Base-by-base conservation (phyloP, 2,113 vertebrate genomes). In the Aythya baeri region DNA sequence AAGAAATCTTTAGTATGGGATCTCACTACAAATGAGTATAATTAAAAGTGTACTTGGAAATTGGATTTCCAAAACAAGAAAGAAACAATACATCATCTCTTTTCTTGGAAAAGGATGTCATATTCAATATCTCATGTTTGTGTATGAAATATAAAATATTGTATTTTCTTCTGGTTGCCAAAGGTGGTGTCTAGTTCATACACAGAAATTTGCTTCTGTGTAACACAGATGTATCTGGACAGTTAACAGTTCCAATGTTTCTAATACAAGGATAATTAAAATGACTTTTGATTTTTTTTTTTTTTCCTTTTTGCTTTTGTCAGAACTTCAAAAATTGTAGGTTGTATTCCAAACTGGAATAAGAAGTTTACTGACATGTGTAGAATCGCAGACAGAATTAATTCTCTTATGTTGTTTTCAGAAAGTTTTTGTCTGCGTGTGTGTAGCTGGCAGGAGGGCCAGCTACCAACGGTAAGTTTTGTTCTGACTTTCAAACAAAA, bases 21-120 rank as follows among this genome's bases (percentile, higher is more conserved):
- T 82, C 81, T 86, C 54, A 87, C 72, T 91, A 71, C 34, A 72
- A 93, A 94, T 63, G 5, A 43, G 4, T 54, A 54, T n/a, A 91
- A 93, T 81, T 83, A 67, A 46, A 57, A 82, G 41, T 36, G 6
- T 61, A 83, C 32, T 78, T 94, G 61, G 34, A 92, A 94, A 93
- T 22, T 43, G 8, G 15, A 70, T 89, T 94, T 91, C 65, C 82
- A 86, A 87, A 74, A 46, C 13, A 85, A 79, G 52, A 75, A 59
- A 82, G 25, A 63, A 65, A 84, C 88, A 67, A 75, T 63, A 54
- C 8, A 22, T 25, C 32, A 52, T 44, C 14, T 66, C 13, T 84
- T 73, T 68, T 91, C 34, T 76, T 92, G 54, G 26, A 25, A 71
- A 82, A 89, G 13, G 20, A 72, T 32, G 17, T 52, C 68, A 87